A percentile compares a stretch with the other conserved stretches of the same genome.
These are phyloP conservation scores for Brenthis ino DNA, from an alignment of 2,888 invertebrate species.

Conservation along the genomic window DNA sequence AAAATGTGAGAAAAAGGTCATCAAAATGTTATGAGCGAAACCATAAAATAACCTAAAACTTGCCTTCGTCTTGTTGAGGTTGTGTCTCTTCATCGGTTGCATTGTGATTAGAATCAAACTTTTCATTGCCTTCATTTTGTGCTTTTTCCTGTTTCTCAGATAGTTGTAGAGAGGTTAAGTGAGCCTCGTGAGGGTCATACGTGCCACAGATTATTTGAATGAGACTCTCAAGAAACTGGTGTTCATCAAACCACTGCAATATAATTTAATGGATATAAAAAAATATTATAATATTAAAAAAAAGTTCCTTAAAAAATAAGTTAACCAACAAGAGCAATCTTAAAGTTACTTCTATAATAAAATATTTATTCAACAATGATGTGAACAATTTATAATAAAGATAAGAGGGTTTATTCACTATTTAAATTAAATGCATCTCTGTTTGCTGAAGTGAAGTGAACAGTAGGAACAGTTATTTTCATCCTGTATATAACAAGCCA, in stretches of 20 bases:
- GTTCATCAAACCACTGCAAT: conserved; percentile 93
- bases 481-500: no score
- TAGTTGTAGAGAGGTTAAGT: conserved; percentile 27
- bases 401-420: no score
- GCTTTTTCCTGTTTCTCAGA: conserved; percentile 47
- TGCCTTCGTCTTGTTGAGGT: not conserved
- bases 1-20: no score
- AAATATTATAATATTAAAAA: not conserved
- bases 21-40: not conserved
- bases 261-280: conserved; percentile 5
- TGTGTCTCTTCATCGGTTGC: conserved; percentile 29
- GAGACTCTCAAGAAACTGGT: conserved; percentile 92
- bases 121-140: conserved; percentile 52
- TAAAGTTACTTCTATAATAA: no score
- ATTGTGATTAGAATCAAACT: conserved; percentile 47
- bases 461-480: no score
- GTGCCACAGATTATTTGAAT: conserved; percentile 81
- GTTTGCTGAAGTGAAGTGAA: no score
- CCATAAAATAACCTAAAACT: conserved; percentile 4
- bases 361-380: no score
- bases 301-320: not conserved
- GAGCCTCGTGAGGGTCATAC: conserved; percentile 58
- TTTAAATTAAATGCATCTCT: no score
- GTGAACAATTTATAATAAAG: no score
- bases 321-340: not conserved